Base-by-base conservation (phyloP, 1,140 invertebrate species). In the Belonocnema kinseyi region DNA sequence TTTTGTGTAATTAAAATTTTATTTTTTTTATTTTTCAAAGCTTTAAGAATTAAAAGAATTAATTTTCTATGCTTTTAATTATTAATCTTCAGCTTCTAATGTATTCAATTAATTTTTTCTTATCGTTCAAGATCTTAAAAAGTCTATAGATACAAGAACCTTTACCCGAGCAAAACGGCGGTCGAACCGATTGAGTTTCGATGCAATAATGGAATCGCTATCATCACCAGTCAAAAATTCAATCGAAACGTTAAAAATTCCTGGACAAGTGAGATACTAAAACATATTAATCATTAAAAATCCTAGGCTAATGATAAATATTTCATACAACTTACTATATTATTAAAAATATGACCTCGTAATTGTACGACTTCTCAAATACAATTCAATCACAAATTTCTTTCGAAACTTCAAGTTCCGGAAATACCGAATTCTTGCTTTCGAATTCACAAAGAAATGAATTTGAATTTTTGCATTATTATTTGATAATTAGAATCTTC, bases 141-240 rank as follows among this genome's bases (percentile, higher is more conserved):
- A 85, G 83, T 83, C 81, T 58, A 88, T 92, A 54, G 90, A 92
- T 75, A 90, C 91, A n/a, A 83, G 91, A 81, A 92, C 91, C 54
- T 92, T 91, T 76, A 92, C 90, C 33, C 82, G 91, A 76, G 88
- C 90, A 16, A 92, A 92, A 82, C 89, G 90, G 82, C 84, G 87
- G 46, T 85, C 85, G 21, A 87, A 70, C 14, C 85, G 90, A 52
- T 84, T 89, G 52, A 90, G 88, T 82, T 89, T 91, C 75, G 90
- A 91, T 72, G 85, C 86, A 78, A 85, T 88, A 72, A 84, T 86
- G 58, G 87, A 88, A 80, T 85, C 88, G 77, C 77, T 85, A 33
- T 85, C 86, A 79, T 77, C 83, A 40, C 76, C 75, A 71, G 76
- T 50, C 54, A 19, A 21, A 40, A 19, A 70, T 26, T 58, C 33